phyloP scores from a whole-genome alignment of 2,113 vertebrate genomes.

The Pogona vitticeps region DNA sequence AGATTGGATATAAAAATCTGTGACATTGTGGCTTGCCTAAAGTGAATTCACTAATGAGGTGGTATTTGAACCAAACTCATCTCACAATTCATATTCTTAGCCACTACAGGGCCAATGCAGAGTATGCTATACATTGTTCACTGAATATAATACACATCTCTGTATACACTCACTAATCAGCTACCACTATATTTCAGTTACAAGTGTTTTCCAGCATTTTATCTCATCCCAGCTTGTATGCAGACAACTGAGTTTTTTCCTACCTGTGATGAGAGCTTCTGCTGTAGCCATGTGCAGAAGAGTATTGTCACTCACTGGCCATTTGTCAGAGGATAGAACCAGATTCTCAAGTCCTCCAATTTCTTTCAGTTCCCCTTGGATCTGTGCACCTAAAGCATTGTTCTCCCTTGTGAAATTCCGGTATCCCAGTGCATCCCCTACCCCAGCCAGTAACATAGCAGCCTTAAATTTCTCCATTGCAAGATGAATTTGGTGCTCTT shows the following conservation, averaged over 20 bases:
- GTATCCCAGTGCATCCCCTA: conserved; percentile 90
- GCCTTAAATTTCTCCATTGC: conserved; percentile 94
- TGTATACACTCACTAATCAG: neutral
- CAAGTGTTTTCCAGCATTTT: neutral
- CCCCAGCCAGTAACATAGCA: conserved; percentile 86
- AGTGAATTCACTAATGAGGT: neutral
- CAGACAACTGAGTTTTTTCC: neutral
- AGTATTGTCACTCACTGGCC: conserved; percentile 91
- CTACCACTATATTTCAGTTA: neutral
- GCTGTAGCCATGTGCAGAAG: conserved; percentile 94
- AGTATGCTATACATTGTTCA: neutral
- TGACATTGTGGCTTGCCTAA: neutral
- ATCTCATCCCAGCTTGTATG: neutral
- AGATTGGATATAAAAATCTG: neutral
- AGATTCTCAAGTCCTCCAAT: conserved; percentile 84
- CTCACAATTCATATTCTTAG: neutral
- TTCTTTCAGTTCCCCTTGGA: conserved; percentile 85
- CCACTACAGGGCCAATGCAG: neutral
- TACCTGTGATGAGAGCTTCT: conserved; percentile 92
- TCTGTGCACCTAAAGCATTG: conserved; percentile 80
- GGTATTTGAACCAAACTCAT: neutral
- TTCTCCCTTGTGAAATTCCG: conserved; percentile 81
- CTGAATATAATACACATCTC: neutral
- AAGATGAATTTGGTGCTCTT: neutral
- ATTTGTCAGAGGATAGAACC: conserved; percentile 84